Evolutionary conservation across 2,888 invertebrate species (phyloP).

Genomic region (Dysmachus trigonus): DNA sequence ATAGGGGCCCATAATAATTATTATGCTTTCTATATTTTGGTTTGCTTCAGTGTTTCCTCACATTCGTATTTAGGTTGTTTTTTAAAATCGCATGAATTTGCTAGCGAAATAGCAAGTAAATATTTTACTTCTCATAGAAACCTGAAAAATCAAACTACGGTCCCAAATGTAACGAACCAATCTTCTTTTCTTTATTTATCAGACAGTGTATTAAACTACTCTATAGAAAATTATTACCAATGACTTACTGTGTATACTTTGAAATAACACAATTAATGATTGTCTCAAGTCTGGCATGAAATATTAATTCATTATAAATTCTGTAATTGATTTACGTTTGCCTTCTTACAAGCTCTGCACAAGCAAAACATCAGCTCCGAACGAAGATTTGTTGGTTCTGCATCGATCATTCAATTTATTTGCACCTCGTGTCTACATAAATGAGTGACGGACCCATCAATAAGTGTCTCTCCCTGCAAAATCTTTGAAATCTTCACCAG

Average conservation of each 20-base stretch:
- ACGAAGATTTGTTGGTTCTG: conserved; percentile 4
- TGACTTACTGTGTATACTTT: neutral
- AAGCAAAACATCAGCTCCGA: neutral
- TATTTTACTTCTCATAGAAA: too few species aligned
- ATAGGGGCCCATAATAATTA: too few species aligned
- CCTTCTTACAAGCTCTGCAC: neutral
- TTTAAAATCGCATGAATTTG: too few species aligned
- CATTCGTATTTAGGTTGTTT: too few species aligned
- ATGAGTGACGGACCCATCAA: conserved; percentile 24
- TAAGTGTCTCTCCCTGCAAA: conserved; percentile 10
- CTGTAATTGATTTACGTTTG: neutral
- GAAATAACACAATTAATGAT: neutral
- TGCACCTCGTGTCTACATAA: conserved; percentile 5
- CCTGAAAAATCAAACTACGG: too few species aligned
- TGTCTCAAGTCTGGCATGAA: neutral
- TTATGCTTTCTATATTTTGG: too few species aligned
- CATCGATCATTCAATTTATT: conserved; percentile 30
- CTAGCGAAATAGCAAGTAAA: too few species aligned
- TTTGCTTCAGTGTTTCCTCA: too few species aligned
- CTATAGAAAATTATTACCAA: too few species aligned
- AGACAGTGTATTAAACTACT: too few species aligned
- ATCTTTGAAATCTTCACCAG: neutral
- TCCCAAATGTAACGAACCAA: too few species aligned
- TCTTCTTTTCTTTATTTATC: too few species aligned
- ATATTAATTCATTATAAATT: neutral